Evolutionary conservation across 2,888 invertebrate species (phyloP).

Genomic region (Coelopa pilipes): DNA sequence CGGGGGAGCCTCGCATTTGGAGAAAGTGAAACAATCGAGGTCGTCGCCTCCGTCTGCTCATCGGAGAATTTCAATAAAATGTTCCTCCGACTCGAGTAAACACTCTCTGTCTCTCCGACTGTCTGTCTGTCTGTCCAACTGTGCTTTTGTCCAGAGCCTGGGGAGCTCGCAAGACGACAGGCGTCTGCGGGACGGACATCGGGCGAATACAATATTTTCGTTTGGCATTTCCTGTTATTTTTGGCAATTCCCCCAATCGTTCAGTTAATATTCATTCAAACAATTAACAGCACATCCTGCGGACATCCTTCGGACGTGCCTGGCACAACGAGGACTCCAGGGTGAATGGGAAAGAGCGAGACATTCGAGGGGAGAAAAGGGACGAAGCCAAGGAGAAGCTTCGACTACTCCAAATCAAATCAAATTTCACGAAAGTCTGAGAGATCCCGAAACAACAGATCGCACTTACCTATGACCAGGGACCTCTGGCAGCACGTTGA

Average conservation of each 20-base stretch:
- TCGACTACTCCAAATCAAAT: too few species aligned
- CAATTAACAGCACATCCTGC: slow-evolving; percentile 14
- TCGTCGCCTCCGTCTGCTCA: not conserved
- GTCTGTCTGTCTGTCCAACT: not conserved
- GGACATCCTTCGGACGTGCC: not conserved
- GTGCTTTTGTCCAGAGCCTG: not conserved
- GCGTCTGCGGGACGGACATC: not conserved
- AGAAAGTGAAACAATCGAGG: slow-evolving; percentile 27
- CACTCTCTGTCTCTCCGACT: too few species aligned
- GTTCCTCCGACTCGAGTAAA: slow-evolving; percentile 8
- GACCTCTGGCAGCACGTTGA: not conserved
- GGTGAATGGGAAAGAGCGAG: too few species aligned
- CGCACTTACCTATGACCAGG: too few species aligned
- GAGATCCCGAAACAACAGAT: too few species aligned
- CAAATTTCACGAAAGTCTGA: too few species aligned
- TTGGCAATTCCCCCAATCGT: slow-evolving; percentile 11
- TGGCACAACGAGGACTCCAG: not conserved
- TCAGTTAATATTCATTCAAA: slow-evolving; percentile 19
- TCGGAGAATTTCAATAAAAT: slow-evolving; percentile 31
- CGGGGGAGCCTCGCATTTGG: slow-evolving; percentile 4
- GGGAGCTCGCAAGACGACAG: not conserved
- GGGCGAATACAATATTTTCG: not conserved
- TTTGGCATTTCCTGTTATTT: slow-evolving; percentile 17
- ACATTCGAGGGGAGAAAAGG: too few species aligned
- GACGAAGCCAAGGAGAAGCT: too few species aligned